Evolutionary conservation across 2,888 invertebrate genomes (phyloP), one percentile per base, ranked within the genome.

Genomic region (Hemicrepidius hirtus): DNA sequence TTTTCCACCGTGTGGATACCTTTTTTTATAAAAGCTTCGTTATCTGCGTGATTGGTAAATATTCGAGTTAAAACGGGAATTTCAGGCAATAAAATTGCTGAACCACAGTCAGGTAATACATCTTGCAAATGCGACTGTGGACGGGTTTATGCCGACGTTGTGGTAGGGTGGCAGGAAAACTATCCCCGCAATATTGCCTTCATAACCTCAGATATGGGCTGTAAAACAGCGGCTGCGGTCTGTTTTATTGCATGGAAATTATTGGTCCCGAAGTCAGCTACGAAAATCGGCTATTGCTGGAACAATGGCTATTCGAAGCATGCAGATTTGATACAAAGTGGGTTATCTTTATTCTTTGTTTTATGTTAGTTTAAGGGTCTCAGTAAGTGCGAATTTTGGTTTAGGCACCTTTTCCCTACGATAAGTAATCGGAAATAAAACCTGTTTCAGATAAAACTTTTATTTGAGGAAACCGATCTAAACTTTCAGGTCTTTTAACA

Each of bases 161-260:
- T 21, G 13, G 10, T 60, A 13, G 62, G 44, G 10, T 28, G 28
- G 62, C 18, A 16, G 35, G 44, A 32, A 24, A 50, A 64, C 64
- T 64, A 64, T 64, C 50, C 44, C 35, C 35, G 24, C 64, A 65
- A 65, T 65, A 65, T 65, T 50, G 64, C 64, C 64, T 50, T 65
- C 64, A 53, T 50, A 65, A 65, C 64, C 50, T 63, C 40, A 65
- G 37, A 63, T 65, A 65, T 53, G 40, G 64, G 64, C 64, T 53
- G 64, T 65, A 65, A 65, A 65, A 65, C 53, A 53, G 64, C 64
- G 53, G 50, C 53, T 37, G 64, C 64, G 64, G 64, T 37, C 64
- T 46, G 64, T 65, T 65, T 65, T 65, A 65, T 65, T 65, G 64
- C 64, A 53, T 35, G 64, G 64, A 65, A 65, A 49, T 50, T 65